Evolutionary conservation across 2,113 vertebrate species (phyloP), one percentile per base, ranked within the genome.

Genomic region (Notarius quadriscutis): DNA sequence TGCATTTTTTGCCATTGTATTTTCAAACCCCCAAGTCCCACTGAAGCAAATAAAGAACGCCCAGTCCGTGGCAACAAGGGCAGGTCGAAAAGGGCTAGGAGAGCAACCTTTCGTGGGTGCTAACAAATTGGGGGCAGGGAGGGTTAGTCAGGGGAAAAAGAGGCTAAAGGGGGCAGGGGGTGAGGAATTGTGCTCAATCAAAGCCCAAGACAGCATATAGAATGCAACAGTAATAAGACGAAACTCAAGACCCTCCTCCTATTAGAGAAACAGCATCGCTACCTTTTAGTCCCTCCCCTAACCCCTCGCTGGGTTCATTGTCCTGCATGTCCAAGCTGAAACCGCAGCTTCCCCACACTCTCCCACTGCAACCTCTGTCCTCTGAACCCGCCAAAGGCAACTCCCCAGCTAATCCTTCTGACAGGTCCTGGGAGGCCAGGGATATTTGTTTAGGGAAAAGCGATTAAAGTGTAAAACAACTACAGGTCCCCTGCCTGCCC

Each of bases 361-460:
- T 50, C 57, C 34, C 60, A 30, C 85, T 80, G 41, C 63, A 80
- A 55, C 71, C 71, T 5, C 53, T 15, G 25, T 67, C 27, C 86
- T 15, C 48, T 50, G 7, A 27, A 27, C 58, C 51, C 75, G 41
- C 72, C 48, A 50, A 87, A 72, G 14, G 50, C n/a, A 57, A 58
- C 34, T 58, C 27, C 18, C 55, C 50, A 14, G 20, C 79, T 88
- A 90, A 88, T 89, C 86, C 87, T 75, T 75, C 87, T 85, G 87
- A 86, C 84, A 81, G 86, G 67, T 82, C 86, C 48, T 12, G n/a
- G 41, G 81, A 89, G 86, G 86, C 67, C 78, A 41, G 69, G 9
- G 80, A 87, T 92, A 89, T 89, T 89, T 92, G 89, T 90, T 90
- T 90, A 88, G 86, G 62, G 60, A 81, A 84, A 90, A 87, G 85